phyloP scores from a whole-genome alignment of 2,797 vertebrate species.

The Discoglossus pictus region DNA sequence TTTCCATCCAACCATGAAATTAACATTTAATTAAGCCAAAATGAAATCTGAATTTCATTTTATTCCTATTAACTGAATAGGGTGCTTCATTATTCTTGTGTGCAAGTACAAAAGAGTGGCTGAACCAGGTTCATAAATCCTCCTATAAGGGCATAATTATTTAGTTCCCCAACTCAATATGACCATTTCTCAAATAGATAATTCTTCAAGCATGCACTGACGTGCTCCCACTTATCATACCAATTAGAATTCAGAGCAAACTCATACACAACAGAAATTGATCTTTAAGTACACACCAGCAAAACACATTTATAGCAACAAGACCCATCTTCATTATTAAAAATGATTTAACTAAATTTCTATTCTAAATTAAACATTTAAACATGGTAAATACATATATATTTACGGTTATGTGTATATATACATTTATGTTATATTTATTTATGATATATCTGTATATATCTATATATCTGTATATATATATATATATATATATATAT shows the following conservation, averaged over 20 bases:
- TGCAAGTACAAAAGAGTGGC: conserved; percentile 39
- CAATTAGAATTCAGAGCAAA: conserved; percentile 40
- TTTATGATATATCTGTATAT: no score
- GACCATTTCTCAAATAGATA: conserved; percentile 48
- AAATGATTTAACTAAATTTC: conserved; percentile 12
- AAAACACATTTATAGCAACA: conserved; percentile 16
- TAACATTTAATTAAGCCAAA: conserved; percentile 53
- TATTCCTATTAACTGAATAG: conserved; percentile 50
- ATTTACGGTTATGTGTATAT: no score
- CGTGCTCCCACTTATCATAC: conserved; percentile 34
- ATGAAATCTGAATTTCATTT: conserved; percentile 51
- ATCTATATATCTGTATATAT: no score
- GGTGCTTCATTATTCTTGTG: conserved; percentile 49
- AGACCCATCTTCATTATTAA: conserved; percentile 23
- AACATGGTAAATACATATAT: no score
- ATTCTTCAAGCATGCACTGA: conserved; percentile 45
- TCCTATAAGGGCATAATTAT: conserved; percentile 50
- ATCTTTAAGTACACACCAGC: conserved; percentile 26
- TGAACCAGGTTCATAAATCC: conserved; percentile 47
- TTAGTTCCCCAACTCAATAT: conserved; percentile 47
- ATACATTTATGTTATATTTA: no score
- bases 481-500: no score
- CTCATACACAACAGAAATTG: conserved; percentile 14
- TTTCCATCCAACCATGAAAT: conserved; percentile 52
- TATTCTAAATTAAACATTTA: background rate